Percentiles rank a stretch among this genome's conserved stretches.
phyloP scores from a whole-genome alignment of 2,113 vertebrate genomes.

The Hassar affinis region DNA sequence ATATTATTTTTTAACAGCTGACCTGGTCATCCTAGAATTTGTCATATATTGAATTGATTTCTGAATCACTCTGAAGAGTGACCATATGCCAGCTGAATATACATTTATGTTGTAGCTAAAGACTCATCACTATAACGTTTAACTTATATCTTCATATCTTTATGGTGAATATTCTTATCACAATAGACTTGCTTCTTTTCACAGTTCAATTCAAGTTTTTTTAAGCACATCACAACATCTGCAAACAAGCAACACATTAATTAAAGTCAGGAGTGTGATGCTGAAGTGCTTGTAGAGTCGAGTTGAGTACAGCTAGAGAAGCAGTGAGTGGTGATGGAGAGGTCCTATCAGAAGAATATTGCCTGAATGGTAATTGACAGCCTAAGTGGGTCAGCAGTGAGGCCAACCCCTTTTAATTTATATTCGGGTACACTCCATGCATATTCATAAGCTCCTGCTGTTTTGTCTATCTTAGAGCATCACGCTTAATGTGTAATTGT shows the following conservation, averaged over 20 bases:
- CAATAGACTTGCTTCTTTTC: neutral
- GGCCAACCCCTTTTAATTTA: slow-evolving; percentile 93
- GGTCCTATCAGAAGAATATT: slow-evolving; percentile 79
- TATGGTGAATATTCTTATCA: neutral
- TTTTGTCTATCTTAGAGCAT: slow-evolving; percentile 93
- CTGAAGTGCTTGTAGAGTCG: slow-evolving; percentile 63
- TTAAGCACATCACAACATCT: neutral
- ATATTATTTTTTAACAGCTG: neutral
- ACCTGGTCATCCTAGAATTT: neutral
- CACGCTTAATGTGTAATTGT: slow-evolving; percentile 78
- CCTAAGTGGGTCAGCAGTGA: slow-evolving; percentile 90
- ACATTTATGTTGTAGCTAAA: neutral
- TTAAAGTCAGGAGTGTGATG: slow-evolving; percentile 74
- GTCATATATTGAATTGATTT: neutral
- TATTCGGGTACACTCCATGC: slow-evolving; percentile 88
- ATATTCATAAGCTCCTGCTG: slow-evolving; percentile 97
- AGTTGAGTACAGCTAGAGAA: slow-evolving; percentile 70
- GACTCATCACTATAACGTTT: neutral
- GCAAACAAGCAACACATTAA: slow-evolving; percentile 68
- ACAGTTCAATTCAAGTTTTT: neutral
- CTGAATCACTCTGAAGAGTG: neutral
- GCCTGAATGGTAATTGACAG: slow-evolving; percentile 89
- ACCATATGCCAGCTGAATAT: no score
- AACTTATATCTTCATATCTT: neutral
- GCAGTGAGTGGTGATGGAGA: slow-evolving; percentile 77